phyloP scores from a whole-genome alignment of 2,888 invertebrate genomes.

The Cephus runcator region DNA sequence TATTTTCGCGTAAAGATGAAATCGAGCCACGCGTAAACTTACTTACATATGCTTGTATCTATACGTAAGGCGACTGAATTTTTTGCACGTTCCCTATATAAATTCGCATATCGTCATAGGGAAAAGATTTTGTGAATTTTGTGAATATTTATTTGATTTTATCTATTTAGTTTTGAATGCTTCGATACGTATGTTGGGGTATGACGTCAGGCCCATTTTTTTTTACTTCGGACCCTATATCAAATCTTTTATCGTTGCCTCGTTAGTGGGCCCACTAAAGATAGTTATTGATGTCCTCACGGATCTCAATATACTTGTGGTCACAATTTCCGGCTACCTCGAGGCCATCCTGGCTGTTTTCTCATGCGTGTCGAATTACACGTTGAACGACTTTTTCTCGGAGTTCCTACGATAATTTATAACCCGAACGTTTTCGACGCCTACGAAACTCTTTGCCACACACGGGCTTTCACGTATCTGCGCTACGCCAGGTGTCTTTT shows the following conservation, averaged over 20 bases:
- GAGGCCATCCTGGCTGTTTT: not conserved
- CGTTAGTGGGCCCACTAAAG: not conserved
- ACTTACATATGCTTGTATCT: no score
- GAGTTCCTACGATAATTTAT: not conserved
- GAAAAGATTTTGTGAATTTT: no score
- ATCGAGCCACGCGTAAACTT: not conserved
- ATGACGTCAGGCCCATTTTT: not conserved
- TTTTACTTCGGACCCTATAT: not conserved
- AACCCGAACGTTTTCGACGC: not conserved
- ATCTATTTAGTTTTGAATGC: not conserved
- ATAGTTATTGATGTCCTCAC: not conserved
- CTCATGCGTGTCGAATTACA: not conserved
- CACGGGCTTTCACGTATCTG: not conserved
- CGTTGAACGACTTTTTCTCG: not conserved
- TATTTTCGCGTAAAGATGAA: not conserved
- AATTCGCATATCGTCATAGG: no score
- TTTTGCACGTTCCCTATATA: no score
- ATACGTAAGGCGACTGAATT: no score
- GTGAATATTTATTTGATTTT: no score
- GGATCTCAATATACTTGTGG: not conserved
- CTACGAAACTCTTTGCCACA: not conserved
- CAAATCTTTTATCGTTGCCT: not conserved
- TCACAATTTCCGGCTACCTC: not conserved
- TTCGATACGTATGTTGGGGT: not conserved
- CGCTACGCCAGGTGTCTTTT: not conserved